Base-by-base conservation (phyloP, 1,140 invertebrate species). In the Propsilocerus akamusi region DNA sequence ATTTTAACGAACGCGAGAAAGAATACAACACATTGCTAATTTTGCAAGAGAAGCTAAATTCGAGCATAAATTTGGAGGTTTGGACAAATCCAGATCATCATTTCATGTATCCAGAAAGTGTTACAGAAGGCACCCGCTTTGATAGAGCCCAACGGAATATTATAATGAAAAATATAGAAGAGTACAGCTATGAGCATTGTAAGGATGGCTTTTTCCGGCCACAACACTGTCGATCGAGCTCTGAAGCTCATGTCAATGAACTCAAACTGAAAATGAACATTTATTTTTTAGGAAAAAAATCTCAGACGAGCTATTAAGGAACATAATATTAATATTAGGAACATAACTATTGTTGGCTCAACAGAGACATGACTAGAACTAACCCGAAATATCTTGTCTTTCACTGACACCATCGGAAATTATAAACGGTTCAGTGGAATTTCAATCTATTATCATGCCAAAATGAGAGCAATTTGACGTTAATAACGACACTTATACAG, bases 41-140 rank as follows among this genome's bases (percentile, higher is more conserved):
- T n/a, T n/a, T n/a, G n/a, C n/a, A n/a, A n/a, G n/a, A 2, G 77
- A 80, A 73, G 72, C 86, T 8, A 84, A 85, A n/a, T n/a, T n/a
- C n/a, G n/a, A n/a, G n/a, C n/a, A n/a, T n/a, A n/a, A n/a, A n/a
- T 61, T 60, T 86, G 53, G 81, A 81, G 56, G 74, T 82, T 0
- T 82, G 78, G 75, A 68, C 80, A 30, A 67, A 72, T 3, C 72
- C 78, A 0, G 72, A 76, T 26, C 64, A 72, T 47, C 74, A 77
- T 52, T 70, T 67, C 20, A 56, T 60, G 22, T 54, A 61, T 30
- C 51, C 53, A 55, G 57, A 58, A 25, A 60, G 53, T 20, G 50
- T 58, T 20, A 66, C 53, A 22, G 69, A 54, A 55, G 60, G 50
- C 52, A 58, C n/a, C n/a, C n/a, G n/a, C n/a, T n/a, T n/a, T n/a